Conservation (phyloP, 2,797 vertebrate species). For the Astyanax mexicanus region DNA sequence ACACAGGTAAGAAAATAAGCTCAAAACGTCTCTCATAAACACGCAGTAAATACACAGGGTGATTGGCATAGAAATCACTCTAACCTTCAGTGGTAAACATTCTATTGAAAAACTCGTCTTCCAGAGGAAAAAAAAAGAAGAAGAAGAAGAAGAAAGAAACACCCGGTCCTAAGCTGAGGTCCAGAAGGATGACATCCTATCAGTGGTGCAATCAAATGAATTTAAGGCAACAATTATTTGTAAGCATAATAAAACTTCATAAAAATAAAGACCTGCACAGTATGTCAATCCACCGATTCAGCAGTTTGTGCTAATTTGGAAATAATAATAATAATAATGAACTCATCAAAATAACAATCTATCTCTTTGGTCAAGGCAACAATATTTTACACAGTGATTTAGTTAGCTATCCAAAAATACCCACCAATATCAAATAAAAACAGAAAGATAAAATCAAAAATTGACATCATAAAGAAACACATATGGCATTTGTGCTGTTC, state of each 20-base stretch:
- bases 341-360: conserved; percentile 41
- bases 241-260: conserved; percentile 40
- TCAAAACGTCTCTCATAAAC: conserved; percentile 5
- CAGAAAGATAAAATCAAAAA: background rate
- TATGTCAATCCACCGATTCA: conserved; percentile 25
- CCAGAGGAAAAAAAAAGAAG: background rate
- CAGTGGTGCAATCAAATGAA: conserved; percentile 33
- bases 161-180: conserved; percentile 18
- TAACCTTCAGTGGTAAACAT: conserved; percentile 22
- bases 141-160: conserved; percentile 25
- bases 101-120: background rate
- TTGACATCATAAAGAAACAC: background rate
- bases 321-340: conserved; percentile 6
- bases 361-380: conserved; percentile 70
- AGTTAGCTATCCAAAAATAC: conserved; percentile 51
- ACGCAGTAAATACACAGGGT: conserved; percentile 12
- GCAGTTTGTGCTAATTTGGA: conserved; percentile 31
- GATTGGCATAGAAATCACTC: conserved; percentile 22
- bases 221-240: conserved; percentile 64
- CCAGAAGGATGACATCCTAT: conserved; percentile 44
- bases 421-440: background rate
- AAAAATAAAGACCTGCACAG: conserved; percentile 41
- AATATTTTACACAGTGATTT: conserved; percentile 59
- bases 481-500: conserved; percentile 14
- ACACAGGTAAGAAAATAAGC: conserved; percentile 18